These are phyloP conservation scores for Embidobia sp. DNA, from an alignment of 2,888 invertebrate genomes.

Conservation along the genomic window DNA sequence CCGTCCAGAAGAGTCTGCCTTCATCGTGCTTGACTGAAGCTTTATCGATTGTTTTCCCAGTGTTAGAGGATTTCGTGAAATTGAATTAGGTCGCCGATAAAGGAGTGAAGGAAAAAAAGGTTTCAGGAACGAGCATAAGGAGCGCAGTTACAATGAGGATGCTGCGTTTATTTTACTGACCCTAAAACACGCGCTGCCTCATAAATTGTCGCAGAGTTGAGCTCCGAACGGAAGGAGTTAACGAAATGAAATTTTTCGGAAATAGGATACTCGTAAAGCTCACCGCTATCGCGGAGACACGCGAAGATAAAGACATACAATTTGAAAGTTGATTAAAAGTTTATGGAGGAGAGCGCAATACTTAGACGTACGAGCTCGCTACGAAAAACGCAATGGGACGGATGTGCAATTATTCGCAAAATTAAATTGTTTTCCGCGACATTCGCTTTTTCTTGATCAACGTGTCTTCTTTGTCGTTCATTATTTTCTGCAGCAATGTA, in stretches of 20 bases:
- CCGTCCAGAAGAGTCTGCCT: constrained; percentile 55
- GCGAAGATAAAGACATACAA: constrained; percentile 40
- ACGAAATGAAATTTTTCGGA: constrained; percentile 60
- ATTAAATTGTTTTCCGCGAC: constrained; percentile 1
- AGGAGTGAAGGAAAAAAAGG: constrained; percentile 29
- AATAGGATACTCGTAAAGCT: constrained; percentile 48
- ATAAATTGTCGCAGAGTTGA: constrained; percentile 54
- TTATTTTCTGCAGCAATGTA: too few relatives aligned
- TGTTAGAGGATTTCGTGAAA: constrained; percentile 59
- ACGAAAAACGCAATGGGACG: too few relatives aligned
- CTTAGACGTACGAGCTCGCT: constrained; percentile 6
- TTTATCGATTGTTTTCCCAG: constrained; percentile 64
- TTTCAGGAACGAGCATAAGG: constrained; percentile 18
- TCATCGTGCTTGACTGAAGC: constrained; percentile 62
- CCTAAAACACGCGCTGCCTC: constrained; percentile 31
- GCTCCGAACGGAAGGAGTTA: constrained; percentile 47
- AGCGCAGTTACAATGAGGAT: constrained; percentile 39
- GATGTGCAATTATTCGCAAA: constrained; percentile 10
- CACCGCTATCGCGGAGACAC: constrained; percentile 21
- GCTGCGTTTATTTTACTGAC: constrained; percentile 45
- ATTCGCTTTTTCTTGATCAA: too few relatives aligned
- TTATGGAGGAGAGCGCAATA: constrained; percentile 31
- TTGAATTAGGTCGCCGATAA: constrained; percentile 61
- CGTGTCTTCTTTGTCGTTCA: too few relatives aligned
- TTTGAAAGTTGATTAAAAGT: constrained; percentile 56